Evolutionary conservation across 2,113 vertebrate species (phyloP), one percentile per base, ranked within the genome.

Genomic region (Acrocephalus kingi): DNA sequence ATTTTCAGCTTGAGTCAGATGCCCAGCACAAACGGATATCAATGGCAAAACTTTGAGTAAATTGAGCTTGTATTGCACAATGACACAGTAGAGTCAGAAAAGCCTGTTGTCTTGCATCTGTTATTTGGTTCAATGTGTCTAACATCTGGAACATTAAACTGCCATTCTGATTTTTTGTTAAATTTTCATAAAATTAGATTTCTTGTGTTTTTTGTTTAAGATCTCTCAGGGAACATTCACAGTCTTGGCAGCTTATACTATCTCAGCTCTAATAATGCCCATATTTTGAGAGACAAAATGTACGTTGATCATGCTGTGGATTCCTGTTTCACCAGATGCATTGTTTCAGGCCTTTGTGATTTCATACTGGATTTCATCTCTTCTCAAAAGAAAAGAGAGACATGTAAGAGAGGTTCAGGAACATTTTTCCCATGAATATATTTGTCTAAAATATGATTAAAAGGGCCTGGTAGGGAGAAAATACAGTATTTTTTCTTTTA

Each of bases 291-390:
- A 96, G 69, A 86, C 59, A 94, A 94, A 96, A 91, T 72, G 90
- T 92, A 84, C 43, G 9, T 90, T 92, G 84, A 84, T 95, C 84
- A 67, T 61, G 78, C 84, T 39, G 52, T 69, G 71, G 79, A 92
- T 92, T 96, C 71, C 58, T 54, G 30, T 94, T 86, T 90, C 80
- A 83, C 73, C 93, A 96, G 86, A 97, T 94, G 84, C 75, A 92
- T 72, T 95, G 80, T 87, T 95, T 96, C 85, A 95, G 68, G 61
- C 21, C 75, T 94, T 87, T 96, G 81, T 93, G 88, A 96, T 97
- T 97, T 95, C 95, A 93, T 96, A 97, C 91, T 84, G 93, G 80
- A 96, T 97, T 96, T 97, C 71, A 68, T 55, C 75, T 93, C 89
- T 90, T 87, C 78, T 95, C 49, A 94, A 95, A 87, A 75, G 77